Base-by-base conservation (phyloP, 2,113 vertebrate species). In the Prochilodus magdalenae region DNA sequence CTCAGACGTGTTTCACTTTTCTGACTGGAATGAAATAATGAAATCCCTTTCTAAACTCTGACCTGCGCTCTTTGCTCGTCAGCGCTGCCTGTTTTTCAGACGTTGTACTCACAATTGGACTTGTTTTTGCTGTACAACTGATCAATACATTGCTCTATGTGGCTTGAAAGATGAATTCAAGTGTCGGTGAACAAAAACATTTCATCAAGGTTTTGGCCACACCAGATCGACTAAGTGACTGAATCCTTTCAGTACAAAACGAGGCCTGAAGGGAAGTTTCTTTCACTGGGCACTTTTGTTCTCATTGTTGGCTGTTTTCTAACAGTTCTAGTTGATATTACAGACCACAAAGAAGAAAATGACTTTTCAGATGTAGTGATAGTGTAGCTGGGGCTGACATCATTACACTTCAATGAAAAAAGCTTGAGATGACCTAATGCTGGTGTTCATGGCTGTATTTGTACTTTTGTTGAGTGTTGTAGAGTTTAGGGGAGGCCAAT, bases 301-400 rank as follows among this genome's bases (percentile, higher is more conserved):
- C 0, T n/a, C n/a, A n/a, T n/a, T n/a, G n/a, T n/a, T n/a, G n/a
- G n/a, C 26, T 49, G 59, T 62, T 51, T 2, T 65, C 26, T 49
- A 27, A 15, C 40, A 49, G 22, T 49, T 62, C 11, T 30, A 27
- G 5, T 26, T 65, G 26, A 22, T 65, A 49, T 65, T 65, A 51
- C 40, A 77, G 27, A 11, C 60, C 13, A 44, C 22, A 44, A 75
- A 33, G 36, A 69, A 82, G 53, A 14, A 16, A 60, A 15, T 57
- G 40, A 24, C 30, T 76, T 16, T 82, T 59, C 51, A 59, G 20
- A 22, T 14, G 24, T 49, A 77, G 11, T 51, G 75, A 44, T n/a
- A n/a, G n/a, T n/a, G n/a, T n/a, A n/a, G n/a, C n/a, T n/a, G n/a
- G n/a, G n/a, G n/a, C n/a, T n/a, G n/a, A n/a, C n/a, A n/a, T n/a